Percentiles rank a stretch among this genome's conserved stretches.
These are phyloP conservation scores for Ochropacha duplaris DNA, from an alignment of 2,888 invertebrate species.

Conservation along the genomic window DNA sequence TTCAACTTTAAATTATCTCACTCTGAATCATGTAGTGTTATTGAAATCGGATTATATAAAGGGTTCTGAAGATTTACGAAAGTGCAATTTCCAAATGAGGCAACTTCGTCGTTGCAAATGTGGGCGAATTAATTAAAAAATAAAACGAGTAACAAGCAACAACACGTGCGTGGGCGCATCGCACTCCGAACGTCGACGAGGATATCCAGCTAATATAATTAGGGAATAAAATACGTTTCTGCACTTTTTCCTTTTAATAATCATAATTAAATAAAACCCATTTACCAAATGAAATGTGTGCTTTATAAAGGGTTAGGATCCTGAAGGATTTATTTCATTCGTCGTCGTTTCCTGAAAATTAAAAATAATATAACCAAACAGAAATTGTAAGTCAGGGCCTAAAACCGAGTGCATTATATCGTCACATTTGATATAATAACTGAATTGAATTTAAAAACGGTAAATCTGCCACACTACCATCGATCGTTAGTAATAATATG, in stretches of 20 bases:
- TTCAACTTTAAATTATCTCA: constrained; percentile 22
- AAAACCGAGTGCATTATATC: too few species aligned
- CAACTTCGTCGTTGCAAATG: constrained; percentile 25
- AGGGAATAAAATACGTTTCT: constrained; percentile 12
- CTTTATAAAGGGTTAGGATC: neutral
- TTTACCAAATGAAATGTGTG: neutral
- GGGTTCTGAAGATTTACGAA: constrained; percentile 24
- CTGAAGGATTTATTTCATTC: neutral
- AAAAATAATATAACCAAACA: neutral
- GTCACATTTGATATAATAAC: too few species aligned
- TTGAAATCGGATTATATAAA: constrained; percentile 16
- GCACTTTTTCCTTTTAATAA: neutral
- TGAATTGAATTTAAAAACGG: too few species aligned
- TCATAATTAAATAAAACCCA: neutral
- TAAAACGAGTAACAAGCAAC: constrained; percentile 50
- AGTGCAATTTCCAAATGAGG: constrained; percentile 22
- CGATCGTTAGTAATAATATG: too few species aligned
- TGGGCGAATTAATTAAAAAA: constrained; percentile 74
- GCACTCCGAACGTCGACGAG: constrained; percentile 19
- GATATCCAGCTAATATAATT: constrained; percentile 12
- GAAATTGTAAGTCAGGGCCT: neutral
- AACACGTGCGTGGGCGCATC: constrained; percentile 54
- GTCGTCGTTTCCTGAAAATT: neutral
- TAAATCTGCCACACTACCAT: too few species aligned
- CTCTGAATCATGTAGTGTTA: constrained; percentile 29